These are phyloP conservation scores for Monopis laevigella DNA, from an alignment of 2,888 invertebrate genomes.

Conservation along the genomic window DNA sequence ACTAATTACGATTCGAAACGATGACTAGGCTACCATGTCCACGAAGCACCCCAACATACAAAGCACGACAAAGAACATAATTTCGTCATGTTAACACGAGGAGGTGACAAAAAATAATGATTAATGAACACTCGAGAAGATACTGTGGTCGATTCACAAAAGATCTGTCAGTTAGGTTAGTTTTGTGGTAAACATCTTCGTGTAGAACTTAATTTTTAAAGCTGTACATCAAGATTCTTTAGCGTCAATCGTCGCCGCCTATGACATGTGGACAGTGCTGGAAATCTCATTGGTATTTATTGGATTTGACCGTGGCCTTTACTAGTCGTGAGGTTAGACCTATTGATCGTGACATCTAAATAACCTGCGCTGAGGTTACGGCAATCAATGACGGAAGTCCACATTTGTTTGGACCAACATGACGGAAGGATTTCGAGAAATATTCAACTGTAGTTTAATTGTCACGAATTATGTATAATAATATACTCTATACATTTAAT, in stretches of 20 bases:
- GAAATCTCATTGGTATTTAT: conserved; percentile 30
- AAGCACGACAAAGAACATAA: conserved; percentile 50
- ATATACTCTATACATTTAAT: conserved; percentile 1
- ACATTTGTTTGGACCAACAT: conserved; percentile 25
- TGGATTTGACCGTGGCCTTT: conserved; percentile 52
- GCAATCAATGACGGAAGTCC: conserved; percentile 58
- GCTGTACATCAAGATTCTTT: neutral
- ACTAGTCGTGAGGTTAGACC: conserved; percentile 42
- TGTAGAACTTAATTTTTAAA: neutral
- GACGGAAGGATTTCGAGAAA: conserved; percentile 43
- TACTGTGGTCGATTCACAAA: conserved; percentile 37
- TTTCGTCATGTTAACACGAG: conserved; percentile 53
- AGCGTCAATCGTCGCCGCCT: conserved; percentile 18
- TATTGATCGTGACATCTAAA: conserved; percentile 58
- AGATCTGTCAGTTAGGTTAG: conserved; percentile 36
- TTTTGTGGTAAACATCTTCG: neutral
- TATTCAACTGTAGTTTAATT: conserved; percentile 18
- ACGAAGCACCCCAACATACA: conserved; percentile 41
- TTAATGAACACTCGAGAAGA: conserved; percentile 38
- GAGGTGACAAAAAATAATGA: conserved; percentile 58
- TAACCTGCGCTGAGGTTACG: conserved; percentile 46
- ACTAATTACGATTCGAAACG: conserved; percentile 53
- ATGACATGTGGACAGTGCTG: conserved; percentile 32
- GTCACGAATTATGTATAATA: conserved; percentile 11
- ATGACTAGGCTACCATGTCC: conserved; percentile 53